Base-by-base conservation (phyloP, 2,113 vertebrate genomes). In the Smithornis capensis region DNA sequence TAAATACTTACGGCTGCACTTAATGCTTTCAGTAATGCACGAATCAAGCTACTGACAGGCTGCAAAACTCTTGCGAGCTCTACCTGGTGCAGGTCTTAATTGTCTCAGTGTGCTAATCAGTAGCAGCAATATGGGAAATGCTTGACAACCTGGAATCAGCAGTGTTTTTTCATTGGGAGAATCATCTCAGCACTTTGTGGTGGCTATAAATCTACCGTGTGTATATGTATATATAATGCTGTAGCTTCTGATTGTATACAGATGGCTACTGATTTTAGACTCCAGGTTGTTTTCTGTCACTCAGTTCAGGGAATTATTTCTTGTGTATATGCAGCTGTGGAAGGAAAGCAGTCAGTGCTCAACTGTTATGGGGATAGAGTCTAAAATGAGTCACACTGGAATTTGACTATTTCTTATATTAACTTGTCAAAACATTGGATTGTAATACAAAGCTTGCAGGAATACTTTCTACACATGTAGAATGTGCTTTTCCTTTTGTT, bases 371-470 rank as follows among this genome's bases (percentile, higher is more conserved):
- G 94, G 28, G 82, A 78, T 37, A 44, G 78, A 96, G 83, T 87
- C 73, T 94, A 81, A 96, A 95, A 87, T 96, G 94, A 95, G 52
- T 96, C 92, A 94, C 25, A 37, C 40, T 82, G 73, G 65, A 94
- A 95, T 96, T 9, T 97, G 87, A 95, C 80, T 97, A 13, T 85
- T 93, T 94, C 91, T 92, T 82, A 47, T 37, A 80, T 65, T 67
- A 87, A 62, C 83, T 81, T 96, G 94, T 97, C 97, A 97, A 97
- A 97, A 96, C 85, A 96, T 24, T 68, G 56, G 64, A 63, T 91
- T 95, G 64, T 87, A 94, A 91, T 77, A 71, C 33, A 92, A 93
- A 95, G 83, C 87, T 70, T 94, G 71, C 50, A 86, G 60, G 68
- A 94, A 33, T 55, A 71, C 63, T 88, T 97, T 86, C 63, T 91